Base-by-base conservation (phyloP, 2,113 vertebrate species). In the Empidonax alnorum region DNA sequence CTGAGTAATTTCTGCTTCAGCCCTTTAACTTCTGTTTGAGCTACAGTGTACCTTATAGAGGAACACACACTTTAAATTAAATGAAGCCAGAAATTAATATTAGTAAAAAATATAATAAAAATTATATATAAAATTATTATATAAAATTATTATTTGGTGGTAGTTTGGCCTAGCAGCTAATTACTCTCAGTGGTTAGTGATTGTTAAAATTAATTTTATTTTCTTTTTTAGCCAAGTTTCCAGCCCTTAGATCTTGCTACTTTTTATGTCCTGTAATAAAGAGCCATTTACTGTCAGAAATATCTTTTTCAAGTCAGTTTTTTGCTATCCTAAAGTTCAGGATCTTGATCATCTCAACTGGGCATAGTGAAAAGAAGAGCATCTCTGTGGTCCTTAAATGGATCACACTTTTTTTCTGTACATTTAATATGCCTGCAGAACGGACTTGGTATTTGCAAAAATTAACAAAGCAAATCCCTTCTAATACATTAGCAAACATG, bases 401-500 rank as follows among this genome's bases (percentile, higher is more conserved):
- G 15, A 68, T 93, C n/a, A 67, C 0, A 0, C 6, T 56, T 79
- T 80, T 83, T 72, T 61, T 41, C 69, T 75, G 37, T 46, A 72
- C 31, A 3, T 76, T 67, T 80, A 75, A 71, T 84, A 55, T 68
- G 66, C 49, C 41, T 52, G 37, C 20, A 56, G 69, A 94, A 68
- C 0, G 4, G 22, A 69, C 56, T 61, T 79, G 47, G 49, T 62
- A 53, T 89, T 89, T 91, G 53, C 79, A 55, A 65, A 97, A 91
- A 96, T 84, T 79, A 82, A 89, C 52, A 62, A 91, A 96, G 53
- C 46, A 93, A 93, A 88, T 96, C 10, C 22, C 13, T 66, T 89
- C 46, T 74, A 85, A 93, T 85, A 46, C 23, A 47, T 89, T 79
- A 73, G 28, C 63, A 90, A 93, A 88, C 59, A 74, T 7, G 0